phyloP scores from a whole-genome alignment of 1,140 invertebrate genomes.

The Tigriopus japonicus region DNA sequence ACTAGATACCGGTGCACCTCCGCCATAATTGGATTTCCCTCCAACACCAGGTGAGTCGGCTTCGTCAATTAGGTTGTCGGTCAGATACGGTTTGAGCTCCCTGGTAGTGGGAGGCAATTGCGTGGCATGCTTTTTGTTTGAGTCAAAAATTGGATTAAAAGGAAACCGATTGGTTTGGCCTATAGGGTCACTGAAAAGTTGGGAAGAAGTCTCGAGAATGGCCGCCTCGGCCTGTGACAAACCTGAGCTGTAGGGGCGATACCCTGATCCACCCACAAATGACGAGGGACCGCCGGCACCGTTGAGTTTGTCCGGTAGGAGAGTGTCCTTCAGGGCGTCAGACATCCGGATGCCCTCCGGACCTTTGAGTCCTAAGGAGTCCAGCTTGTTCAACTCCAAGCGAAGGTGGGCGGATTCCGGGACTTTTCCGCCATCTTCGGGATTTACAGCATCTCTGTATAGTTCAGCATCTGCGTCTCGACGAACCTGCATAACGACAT shows the following conservation, averaged over 20 bases:
- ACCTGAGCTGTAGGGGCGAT: too few relatives aligned
- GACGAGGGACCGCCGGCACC: background rate
- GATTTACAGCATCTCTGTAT: conserved; percentile 1
- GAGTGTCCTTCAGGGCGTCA: conserved; percentile 6
- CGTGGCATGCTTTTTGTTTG: background rate
- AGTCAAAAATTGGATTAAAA: background rate
- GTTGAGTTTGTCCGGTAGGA: background rate
- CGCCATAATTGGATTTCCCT: background rate
- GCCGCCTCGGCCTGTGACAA: too few relatives aligned
- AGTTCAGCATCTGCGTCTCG: background rate
- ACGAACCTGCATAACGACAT: background rate
- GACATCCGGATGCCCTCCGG: background rate
- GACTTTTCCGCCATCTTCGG: conserved; percentile 8
- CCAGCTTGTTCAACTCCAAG: conserved; percentile 8
- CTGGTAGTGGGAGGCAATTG: background rate
- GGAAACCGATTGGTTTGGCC: background rate
- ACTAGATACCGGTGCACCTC: background rate
- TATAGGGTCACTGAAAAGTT: background rate
- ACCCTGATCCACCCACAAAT: background rate
- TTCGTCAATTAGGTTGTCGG: background rate
- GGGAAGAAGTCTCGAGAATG: background rate
- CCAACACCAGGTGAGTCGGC: background rate
- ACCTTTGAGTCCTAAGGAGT: conserved; percentile 6
- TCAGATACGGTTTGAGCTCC: background rate
- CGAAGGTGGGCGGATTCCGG: background rate